Percentiles rank a stretch among this genome's conserved stretches.
phyloP scores from a whole-genome alignment of 92 coral and sea anemone species.

The Phymanthus crucifer region DNA sequence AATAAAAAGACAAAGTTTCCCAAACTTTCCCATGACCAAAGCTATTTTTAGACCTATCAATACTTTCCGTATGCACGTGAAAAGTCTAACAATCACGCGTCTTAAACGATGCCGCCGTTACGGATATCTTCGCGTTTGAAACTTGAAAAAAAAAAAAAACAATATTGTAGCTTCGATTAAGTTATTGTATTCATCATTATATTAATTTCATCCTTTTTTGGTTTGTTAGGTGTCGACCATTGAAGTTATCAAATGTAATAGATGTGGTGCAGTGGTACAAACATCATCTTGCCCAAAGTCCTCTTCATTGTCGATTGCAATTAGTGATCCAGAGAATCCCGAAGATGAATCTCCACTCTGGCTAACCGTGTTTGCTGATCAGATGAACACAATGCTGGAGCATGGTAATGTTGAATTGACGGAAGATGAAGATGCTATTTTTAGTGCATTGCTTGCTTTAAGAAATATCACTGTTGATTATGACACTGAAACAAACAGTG shows the following conservation, averaged over 20 bases:
- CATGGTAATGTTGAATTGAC: background rate
- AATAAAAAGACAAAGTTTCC: background rate
- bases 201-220: background rate
- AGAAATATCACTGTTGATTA: background rate
- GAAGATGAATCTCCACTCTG: background rate
- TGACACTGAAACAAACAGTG: background rate
- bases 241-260: background rate
- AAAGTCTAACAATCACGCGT: background rate
- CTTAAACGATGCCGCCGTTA: background rate
- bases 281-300: background rate
- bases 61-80: background rate
- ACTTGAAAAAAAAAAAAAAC: background rate
- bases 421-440: background rate
- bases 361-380: background rate
- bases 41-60: background rate
- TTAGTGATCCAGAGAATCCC: background rate
- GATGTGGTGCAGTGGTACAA: background rate
- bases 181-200: background rate
- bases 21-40: background rate
- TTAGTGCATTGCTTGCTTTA: background rate
- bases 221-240: background rate
- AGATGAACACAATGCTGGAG: background rate
- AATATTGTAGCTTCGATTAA: background rate
- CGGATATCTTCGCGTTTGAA: no score
- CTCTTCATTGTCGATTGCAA: background rate